Evolutionary conservation across 2,888 invertebrate species (phyloP), one percentile per base, ranked within the genome.

Genomic region (Scaptodrosophila latifasciaeformis): DNA sequence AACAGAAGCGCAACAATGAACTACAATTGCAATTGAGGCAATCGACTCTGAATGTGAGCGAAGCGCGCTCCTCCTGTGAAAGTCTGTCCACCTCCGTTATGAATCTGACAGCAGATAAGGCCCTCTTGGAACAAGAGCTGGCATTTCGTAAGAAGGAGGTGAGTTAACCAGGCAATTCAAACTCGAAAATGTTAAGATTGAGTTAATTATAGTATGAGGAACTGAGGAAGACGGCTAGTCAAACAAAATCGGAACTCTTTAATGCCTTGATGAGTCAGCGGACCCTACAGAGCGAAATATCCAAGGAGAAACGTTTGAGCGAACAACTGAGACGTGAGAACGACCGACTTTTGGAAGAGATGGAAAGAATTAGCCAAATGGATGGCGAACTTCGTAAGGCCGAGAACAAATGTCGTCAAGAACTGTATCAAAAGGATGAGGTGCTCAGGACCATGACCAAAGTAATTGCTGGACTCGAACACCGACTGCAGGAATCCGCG

Each of bases 1-100:
- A 85, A 47, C 76, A 84, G 46, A 82, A 74, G 18, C 82, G 80
- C 12, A 85, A 82, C 29, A 72, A 70, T 10, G 82, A 84, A 3
- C 60, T 86, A 0, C 77, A 68, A 12, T 10, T 62, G n/a, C 70
- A 82, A 21, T 24, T 85, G 0, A 77, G 66, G 7, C 58, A 67
- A 2, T 70, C 76, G 1, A 30, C 58, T 0, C 54, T 81, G 1
- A 78, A 56, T 39, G 59, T 81, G 6, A 64, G 59, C 10, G 43
- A 71, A 12, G 56, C 69, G 10, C 70, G 72, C 9, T 46, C 62
- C 3, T 70, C 81, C 2, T 77, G 81, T 13, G 72, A 82, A 2
- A 54, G 24, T 2, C 55, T 85, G 1, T 74, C 66, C 5, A 49
- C 52, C 1, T 66, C 78, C 0, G 51, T 83, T 27, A 48, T 61